Conservation (phyloP, 2,888 invertebrate genomes). For the Scaptomyza cyrtandrae region DNA sequence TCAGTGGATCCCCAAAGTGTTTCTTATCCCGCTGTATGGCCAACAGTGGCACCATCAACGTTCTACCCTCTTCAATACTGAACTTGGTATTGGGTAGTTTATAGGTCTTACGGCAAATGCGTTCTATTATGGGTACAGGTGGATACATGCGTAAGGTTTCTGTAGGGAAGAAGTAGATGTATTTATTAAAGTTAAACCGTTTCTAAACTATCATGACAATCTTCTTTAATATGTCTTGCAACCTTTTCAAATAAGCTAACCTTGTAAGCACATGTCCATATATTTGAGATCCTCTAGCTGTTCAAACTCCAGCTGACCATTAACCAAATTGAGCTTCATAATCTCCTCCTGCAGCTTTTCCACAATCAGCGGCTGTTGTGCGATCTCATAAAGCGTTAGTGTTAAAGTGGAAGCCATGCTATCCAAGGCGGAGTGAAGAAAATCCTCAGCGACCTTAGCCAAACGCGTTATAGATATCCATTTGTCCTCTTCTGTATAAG, state of each 20-base stretch:
- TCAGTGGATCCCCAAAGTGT: slow-evolving; percentile 83
- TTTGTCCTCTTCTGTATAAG: slow-evolving; percentile 72
- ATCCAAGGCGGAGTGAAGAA: slow-evolving; percentile 78
- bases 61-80: slow-evolving; percentile 82
- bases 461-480: slow-evolving; percentile 76
- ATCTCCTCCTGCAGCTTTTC: slow-evolving; percentile 83
- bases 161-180: slow-evolving; percentile 28
- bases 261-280: slow-evolving; percentile 84
- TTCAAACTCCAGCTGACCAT: slow-evolving; percentile 81
- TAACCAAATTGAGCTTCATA: slow-evolving; percentile 45
- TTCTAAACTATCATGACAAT: too few species aligned
- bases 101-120: slow-evolving; percentile 83
- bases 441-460: slow-evolving; percentile 77
- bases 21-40: slow-evolving; percentile 84
- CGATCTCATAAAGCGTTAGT: slow-evolving; percentile 84
- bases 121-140: slow-evolving; percentile 83
- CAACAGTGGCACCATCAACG: slow-evolving; percentile 82
- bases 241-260: slow-evolving; percentile 62
- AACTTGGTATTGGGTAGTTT: slow-evolving; percentile 79
- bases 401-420: slow-evolving; percentile 84
- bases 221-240: too few species aligned
- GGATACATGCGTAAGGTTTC: slow-evolving; percentile 85
- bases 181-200: too few species aligned
- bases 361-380: slow-evolving; percentile 83
- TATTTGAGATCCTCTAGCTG: slow-evolving; percentile 84